Evolutionary conservation across 2,113 vertebrate species (phyloP).

Genomic region (Rissa tridactyla): DNA sequence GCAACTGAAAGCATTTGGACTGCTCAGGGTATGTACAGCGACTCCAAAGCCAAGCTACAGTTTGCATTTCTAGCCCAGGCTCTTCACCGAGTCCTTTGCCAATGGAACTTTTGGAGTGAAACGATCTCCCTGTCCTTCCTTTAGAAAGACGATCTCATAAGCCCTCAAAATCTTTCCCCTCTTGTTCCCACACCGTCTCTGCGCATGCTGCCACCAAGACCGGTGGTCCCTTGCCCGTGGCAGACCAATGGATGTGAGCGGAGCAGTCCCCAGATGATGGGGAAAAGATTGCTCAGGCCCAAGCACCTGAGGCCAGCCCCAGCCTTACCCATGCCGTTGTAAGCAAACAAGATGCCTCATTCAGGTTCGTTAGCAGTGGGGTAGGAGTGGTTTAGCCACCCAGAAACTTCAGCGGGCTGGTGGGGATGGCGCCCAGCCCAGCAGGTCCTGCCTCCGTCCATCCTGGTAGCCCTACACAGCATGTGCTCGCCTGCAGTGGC

Average conservation of each 20-base stretch:
- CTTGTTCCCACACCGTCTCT: neutral
- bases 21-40: neutral
- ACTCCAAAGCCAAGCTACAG: neutral
- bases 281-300: neutral
- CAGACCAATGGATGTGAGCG: accelerated
- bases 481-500: neutral
- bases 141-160: neutral
- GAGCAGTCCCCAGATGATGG: neutral
- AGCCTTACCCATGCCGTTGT: accelerated
- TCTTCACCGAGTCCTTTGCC: neutral
- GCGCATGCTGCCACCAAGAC: neutral
- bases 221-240: neutral
- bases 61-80: neutral
- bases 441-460: neutral
- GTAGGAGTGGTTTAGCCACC: neutral
- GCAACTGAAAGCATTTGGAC: neutral
- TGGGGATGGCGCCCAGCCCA: neutral
- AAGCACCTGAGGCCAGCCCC: neutral
- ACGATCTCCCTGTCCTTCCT: neutral
- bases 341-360: neutral
- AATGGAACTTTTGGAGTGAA: neutral
- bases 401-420: neutral
- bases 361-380: neutral
- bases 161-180: neutral
- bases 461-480: neutral